Percentiles rank a stretch among this genome's conserved stretches.
Evolutionary conservation across 2,797 vertebrate species (phyloP).

Genomic region (Decapterus maruadsi): DNA sequence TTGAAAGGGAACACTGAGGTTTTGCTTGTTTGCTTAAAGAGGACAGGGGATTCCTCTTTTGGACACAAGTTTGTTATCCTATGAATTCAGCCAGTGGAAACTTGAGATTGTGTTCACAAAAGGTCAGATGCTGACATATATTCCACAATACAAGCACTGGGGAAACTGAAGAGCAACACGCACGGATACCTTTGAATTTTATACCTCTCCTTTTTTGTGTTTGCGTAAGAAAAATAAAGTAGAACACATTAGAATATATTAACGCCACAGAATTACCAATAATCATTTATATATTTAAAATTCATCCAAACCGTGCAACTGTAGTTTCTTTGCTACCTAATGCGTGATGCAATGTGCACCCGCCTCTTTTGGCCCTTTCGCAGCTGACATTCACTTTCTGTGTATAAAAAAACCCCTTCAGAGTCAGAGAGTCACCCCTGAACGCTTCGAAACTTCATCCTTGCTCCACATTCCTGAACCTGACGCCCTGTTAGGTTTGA

Average conservation of each 20-base stretch:
- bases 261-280: neutral
- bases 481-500: slow-evolving; percentile 76
- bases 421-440: slow-evolving; percentile 49
- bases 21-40: slow-evolving; percentile 56
- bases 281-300: neutral
- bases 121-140: slow-evolving; percentile 65
- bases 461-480: slow-evolving; percentile 79
- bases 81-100: slow-evolving; percentile 59
- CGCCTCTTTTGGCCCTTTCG: slow-evolving; percentile 2
- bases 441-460: slow-evolving; percentile 76
- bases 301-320: neutral
- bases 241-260: neutral
- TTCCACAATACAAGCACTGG: slow-evolving; percentile 38
- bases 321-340: neutral
- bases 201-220: slow-evolving; percentile 15
- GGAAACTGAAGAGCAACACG: slow-evolving; percentile 41
- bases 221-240: neutral
- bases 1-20: slow-evolving; percentile 34
- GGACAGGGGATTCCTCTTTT: slow-evolving; percentile 49
- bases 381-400: slow-evolving; percentile 35
- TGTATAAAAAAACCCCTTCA: slow-evolving; percentile 37
- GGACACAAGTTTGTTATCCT: slow-evolving; percentile 51
- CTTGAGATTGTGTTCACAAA: slow-evolving; percentile 52
- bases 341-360: slow-evolving; percentile 22
- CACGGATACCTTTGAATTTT: slow-evolving; percentile 26